Base-by-base conservation (phyloP, 2,888 invertebrate genomes). In the Trachelus tabidus region DNA sequence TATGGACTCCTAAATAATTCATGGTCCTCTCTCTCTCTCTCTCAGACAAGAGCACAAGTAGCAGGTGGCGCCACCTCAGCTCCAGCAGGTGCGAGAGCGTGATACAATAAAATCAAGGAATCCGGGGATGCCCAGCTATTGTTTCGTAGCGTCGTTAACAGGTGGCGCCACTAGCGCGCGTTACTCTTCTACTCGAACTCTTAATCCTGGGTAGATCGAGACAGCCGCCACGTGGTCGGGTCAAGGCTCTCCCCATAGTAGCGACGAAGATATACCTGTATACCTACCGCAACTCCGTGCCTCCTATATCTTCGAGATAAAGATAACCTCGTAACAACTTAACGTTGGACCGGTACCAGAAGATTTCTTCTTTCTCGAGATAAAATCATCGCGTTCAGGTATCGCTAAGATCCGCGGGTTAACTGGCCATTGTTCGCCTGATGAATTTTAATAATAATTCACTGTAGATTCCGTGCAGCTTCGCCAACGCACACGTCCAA, bases 1-100 rank as follows among this genome's bases (percentile, higher is more conserved):
- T 73, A 75, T 76, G 78, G 80, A 76, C 81, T 85, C 81, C 78
- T 84, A 85, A 86, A 85, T 87, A 85, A 88, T 85, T 86, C 84
- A 87, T 83, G 80, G 73, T 81, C 74, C 37, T 69, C 69, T 69
- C 11, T 71, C 30, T 11, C 11, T 71, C 71, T 71, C 71, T 69
- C 71, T 12, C 34, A 73, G 68, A 71, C 23, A 37, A 71, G 76
- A 73, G 30, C 73, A 75, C 34, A 79, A 75, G 73, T 69, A 75
- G 78, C 83, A 83, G 83, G 83, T 83, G 81, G 81, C 75, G 80
- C 77, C 33, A 71, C 1, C 31, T 71, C 23, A 56, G 56, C 56
- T 23, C 2, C 4, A 9, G 56, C 23, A 71, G 33, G 31, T 71
- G 34, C 71, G 31, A 6, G 4, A 31, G 0, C 3, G 1, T 12